These are phyloP conservation scores for Megaustenia siamemsis DNA, from an alignment of 2,888 invertebrate genomes.

Conservation along the genomic window DNA sequence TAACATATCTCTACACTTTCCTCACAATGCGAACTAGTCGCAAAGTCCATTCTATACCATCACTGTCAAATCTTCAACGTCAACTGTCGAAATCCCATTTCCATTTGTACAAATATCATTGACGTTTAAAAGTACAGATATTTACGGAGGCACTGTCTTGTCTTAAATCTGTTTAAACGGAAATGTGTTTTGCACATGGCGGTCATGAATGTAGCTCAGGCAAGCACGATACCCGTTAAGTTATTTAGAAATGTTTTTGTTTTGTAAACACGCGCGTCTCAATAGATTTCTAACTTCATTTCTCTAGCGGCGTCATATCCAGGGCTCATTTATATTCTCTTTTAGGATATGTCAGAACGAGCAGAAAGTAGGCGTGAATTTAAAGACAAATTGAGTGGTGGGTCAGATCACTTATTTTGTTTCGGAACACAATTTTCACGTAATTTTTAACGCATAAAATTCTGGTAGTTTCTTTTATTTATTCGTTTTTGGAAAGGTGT, in stretches of 20 bases:
- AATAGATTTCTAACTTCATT: not conserved
- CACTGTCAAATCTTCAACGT: not conserved
- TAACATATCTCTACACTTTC: too few relatives aligned
- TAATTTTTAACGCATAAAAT: too few relatives aligned
- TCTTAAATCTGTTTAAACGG: not conserved
- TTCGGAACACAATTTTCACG: too few relatives aligned
- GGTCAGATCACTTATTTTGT: too few relatives aligned
- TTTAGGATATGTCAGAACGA: not conserved
- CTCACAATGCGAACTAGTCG: too few relatives aligned
- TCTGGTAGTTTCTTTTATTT: too few relatives aligned
- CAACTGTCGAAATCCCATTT: not conserved
- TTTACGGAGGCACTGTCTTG: not conserved
- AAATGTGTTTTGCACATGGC: not conserved
- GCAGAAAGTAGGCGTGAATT: too few relatives aligned
- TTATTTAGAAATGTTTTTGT: conserved; percentile 25
- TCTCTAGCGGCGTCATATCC: too few relatives aligned
- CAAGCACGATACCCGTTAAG: not conserved
- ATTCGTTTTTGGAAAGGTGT: too few relatives aligned
- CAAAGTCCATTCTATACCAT: not conserved
- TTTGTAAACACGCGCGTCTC: not conserved
- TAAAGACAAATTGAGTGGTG: too few relatives aligned
- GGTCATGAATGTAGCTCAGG: not conserved
- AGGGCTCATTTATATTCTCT: conserved; percentile 1
- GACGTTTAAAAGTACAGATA: not conserved
- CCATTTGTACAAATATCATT: not conserved